Base-by-base conservation (phyloP, 1,140 invertebrate species). In the Teleopsis dalmanni region DNA sequence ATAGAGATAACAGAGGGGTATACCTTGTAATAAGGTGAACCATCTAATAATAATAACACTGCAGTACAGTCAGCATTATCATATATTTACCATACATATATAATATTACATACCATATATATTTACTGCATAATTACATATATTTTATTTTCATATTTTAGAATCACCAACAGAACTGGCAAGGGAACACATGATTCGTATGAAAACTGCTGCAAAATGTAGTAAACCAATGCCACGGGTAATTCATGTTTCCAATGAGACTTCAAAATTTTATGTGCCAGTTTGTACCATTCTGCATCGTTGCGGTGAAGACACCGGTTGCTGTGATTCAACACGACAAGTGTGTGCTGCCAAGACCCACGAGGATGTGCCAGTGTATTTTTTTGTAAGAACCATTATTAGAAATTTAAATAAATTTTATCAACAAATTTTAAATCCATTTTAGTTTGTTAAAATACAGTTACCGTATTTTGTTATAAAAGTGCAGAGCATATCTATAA, bases 291-390 rank as follows among this genome's bases (percentile, higher is more conserved):
- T 85, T 22, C 60, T 88, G 36, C 81, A 87, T 67, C 77, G 81
- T 49, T 88, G 85, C 59, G 78, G 80, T 10, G 81, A 85, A 49
- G 78, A 80, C 57, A 82, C 81, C 3, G 85, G 85, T 33, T 88
- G 85, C 64, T 88, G 85, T 58, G 68, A 62, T 21, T 73, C 73
- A 16, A 75, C 78, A 44, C 57, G 68, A 2, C 70, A 77, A 43
- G 77, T 76, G 18, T 88, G 85, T 60, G 75, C 75, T 1, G 51
- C 44, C 3, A 68, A 65, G 42, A 50, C 19, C 0, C 49, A 52
- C 10, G 42, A 55, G 11, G 51, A 33, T 10, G 65, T 68, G 18
- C 45, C 59, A 18, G 27, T 55, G 26, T 49, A 54, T 7, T 67
- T 68, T 29, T 51, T 50, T 16, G 47, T 51, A 40, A 36, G 41